These are phyloP conservation scores for Ectropis crepuscularia DNA, from an alignment of 2,888 invertebrate species.

Conservation along the genomic window DNA sequence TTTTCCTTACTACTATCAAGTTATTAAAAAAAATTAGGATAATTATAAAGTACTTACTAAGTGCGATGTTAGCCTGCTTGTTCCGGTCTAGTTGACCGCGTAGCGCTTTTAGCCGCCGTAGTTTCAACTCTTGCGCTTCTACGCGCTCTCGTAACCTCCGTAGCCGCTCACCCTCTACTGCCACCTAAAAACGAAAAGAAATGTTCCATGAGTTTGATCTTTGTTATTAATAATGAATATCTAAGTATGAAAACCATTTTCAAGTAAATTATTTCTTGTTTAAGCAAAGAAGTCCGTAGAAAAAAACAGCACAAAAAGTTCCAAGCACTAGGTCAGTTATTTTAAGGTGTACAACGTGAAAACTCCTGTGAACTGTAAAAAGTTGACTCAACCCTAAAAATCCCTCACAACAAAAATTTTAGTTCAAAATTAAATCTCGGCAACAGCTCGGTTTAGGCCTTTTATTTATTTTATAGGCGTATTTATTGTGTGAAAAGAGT, in stretches of 20 bases:
- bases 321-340: not conserved
- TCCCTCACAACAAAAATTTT: conserved; percentile 21
- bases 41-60: conserved; percentile 93
- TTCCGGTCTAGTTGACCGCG: conserved; percentile 97
- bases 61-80: conserved; percentile 95
- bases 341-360: not conserved
- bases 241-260: too few relatives aligned
- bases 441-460: conserved; percentile 25
- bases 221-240: not conserved
- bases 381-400: conserved; percentile 12
- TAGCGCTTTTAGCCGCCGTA: conserved; percentile 95
- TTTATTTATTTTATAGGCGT: conserved; percentile 62
- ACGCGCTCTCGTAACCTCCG: conserved; percentile 95
- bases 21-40: conserved; percentile 2
- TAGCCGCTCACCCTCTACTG: conserved; percentile 95
- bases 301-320: conserved; percentile 25
- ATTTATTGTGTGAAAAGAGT: conserved; percentile 69
- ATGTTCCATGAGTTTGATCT: not conserved
- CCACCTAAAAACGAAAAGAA: conserved; percentile 74
- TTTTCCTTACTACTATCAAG: not conserved
- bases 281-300: not conserved
- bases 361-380: conserved; percentile 7
- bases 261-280: too few relatives aligned
- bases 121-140: conserved; percentile 97
- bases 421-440: conserved; percentile 28